These are phyloP conservation scores for Ladona fulva DNA, from an alignment of 1,140 invertebrate genomes.

Conservation along the genomic window DNA sequence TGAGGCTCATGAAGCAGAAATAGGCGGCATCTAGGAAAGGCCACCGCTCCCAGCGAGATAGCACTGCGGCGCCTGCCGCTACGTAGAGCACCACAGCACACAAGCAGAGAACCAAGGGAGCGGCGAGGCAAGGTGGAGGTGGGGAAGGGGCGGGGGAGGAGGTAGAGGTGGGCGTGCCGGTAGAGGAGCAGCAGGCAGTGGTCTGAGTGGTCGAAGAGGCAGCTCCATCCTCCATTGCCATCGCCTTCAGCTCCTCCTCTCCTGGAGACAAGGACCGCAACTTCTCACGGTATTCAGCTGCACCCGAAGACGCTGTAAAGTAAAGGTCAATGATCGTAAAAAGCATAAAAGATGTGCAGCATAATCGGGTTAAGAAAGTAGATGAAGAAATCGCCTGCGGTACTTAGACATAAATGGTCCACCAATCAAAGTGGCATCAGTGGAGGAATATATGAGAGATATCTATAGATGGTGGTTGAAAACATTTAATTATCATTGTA, in stretches of 20 bases:
- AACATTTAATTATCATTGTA: too few relatives aligned
- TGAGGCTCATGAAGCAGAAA: slow-evolving; percentile 89
- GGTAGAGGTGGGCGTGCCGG: neutral
- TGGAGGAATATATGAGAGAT: too few relatives aligned
- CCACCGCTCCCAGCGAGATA: slow-evolving; percentile 78
- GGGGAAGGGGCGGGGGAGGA: slow-evolving; percentile 31
- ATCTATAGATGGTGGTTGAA: too few relatives aligned
- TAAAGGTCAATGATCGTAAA: too few relatives aligned
- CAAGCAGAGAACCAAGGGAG: slow-evolving; percentile 65
- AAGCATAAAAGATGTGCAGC: too few relatives aligned
- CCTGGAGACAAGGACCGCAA: neutral
- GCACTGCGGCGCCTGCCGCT: slow-evolving; percentile 74
- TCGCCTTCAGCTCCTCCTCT: neutral
- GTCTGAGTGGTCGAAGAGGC: neutral
- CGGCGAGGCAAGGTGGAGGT: slow-evolving; percentile 49
- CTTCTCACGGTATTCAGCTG: neutral
- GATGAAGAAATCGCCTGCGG: too few relatives aligned
- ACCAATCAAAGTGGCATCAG: too few relatives aligned
- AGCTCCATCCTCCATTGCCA: neutral
- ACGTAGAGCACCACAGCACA: slow-evolving; percentile 76
- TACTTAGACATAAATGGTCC: too few relatives aligned
- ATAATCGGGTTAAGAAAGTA: too few relatives aligned
- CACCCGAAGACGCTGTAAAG: neutral
- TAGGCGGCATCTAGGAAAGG: slow-evolving; percentile 82
- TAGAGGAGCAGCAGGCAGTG: slow-evolving; percentile 48